Base-by-base conservation (phyloP, 2,113 vertebrate genomes). In the Fregetta grallaria region DNA sequence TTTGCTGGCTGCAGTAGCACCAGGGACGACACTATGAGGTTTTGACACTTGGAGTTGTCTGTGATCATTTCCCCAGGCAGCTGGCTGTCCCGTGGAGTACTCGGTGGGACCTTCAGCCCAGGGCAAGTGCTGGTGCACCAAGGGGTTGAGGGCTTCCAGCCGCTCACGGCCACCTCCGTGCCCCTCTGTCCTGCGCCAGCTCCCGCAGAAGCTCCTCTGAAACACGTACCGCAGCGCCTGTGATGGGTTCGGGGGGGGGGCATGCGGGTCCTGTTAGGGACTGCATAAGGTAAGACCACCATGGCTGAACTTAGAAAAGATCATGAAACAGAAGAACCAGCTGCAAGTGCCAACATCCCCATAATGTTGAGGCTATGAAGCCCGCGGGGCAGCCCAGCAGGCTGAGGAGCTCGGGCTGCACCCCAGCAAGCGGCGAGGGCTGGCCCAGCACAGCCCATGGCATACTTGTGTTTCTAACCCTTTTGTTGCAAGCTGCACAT, bases 91-190 rank as follows among this genome's bases (percentile, higher is more conserved):
- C 3, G 0, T 5, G 67, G 42, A 40, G 23, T 8, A 4, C 52
- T 53, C 0, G 0, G 5, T 1, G 2, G 0, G 3, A 42, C 49
- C 53, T 56, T 55, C 17, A 40, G 32, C 2, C 3, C 56, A 40
- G 45, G 42, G 17, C 34, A 52, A 30, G 36, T n/a, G 25, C 50
- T 44, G 29, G 18, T 45, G 58, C 58, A 20, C 15, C 7, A 5
- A 17, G 22, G 15, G 6, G 1, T 18, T 58, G 72, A 29, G 72
- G 52, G 11, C 44, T 91, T 86, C n/a, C 56, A 40, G 38, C 0
- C 2, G 7, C 40, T 56, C 44, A 30, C 2, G 8, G 38, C 55
- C 21, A 42, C 7, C 17, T 21, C 52, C 2, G 3, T 26, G 30
- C 17, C 26, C 47, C 36, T 86, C 62, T 56, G n/a, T 26, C 36